phyloP scores from a whole-genome alignment of 2,113 vertebrate species.

The Leiothrix lutea region DNA sequence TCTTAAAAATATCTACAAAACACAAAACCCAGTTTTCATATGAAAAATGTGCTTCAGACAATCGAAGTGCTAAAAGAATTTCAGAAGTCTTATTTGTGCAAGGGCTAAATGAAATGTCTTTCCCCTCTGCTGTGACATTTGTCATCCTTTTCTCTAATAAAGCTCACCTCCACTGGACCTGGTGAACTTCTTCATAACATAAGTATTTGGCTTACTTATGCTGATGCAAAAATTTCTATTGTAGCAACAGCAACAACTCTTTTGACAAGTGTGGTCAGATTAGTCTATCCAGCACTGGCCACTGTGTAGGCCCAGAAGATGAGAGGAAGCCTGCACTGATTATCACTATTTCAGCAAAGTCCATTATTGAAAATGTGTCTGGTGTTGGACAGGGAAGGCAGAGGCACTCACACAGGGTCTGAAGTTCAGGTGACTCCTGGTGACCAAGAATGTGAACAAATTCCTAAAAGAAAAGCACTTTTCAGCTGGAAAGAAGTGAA shows the following conservation, averaged over 20 bases:
- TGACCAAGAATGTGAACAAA: neutral
- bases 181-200: neutral
- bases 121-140: neutral
- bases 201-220: neutral
- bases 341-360: neutral
- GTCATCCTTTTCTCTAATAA: neutral
- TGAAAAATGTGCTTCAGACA: neutral
- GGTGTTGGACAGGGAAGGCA: neutral
- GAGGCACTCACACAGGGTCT: neutral
- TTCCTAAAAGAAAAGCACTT: neutral
- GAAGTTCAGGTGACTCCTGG: neutral
- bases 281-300: neutral
- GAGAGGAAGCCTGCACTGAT: neutral
- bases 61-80: neutral
- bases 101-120: neutral
- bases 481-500: neutral
- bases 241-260: neutral
- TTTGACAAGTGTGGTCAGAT: neutral
- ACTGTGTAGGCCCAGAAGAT: neutral
- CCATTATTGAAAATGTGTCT: neutral
- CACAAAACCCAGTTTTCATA: neutral
- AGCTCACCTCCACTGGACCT: neutral
- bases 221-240: neutral
- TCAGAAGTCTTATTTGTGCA: neutral
- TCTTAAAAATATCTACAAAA: neutral